These are phyloP conservation scores for Menidia beryllina DNA, from an alignment of 2,113 vertebrate genomes.

Conservation along the genomic window DNA sequence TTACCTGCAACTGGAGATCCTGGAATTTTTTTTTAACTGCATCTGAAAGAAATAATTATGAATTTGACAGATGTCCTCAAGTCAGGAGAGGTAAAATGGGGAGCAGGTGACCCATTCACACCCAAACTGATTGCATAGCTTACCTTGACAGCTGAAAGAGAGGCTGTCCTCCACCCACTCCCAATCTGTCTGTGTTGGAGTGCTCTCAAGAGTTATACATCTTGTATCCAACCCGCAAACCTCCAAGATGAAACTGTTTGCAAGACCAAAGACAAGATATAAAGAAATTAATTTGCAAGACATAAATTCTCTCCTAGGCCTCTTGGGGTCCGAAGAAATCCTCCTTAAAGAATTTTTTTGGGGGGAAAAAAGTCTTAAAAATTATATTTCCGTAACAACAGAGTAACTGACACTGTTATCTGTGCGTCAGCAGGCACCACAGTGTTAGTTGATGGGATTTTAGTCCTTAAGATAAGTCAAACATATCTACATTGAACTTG, in stretches of 20 bases:
- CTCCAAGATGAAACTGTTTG: conserved; percentile 27
- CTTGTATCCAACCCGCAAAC: conserved; percentile 43
- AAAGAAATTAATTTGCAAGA: conserved; percentile 11
- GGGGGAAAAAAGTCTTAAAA: too few relatives aligned
- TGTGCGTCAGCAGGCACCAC: too few relatives aligned
- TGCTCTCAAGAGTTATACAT: conserved; percentile 63
- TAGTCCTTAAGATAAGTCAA: background rate
- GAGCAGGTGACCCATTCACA: conserved; percentile 60
- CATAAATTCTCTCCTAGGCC: too few relatives aligned
- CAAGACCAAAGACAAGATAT: conserved; percentile 8
- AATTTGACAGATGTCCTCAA: conserved; percentile 70
- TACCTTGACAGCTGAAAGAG: conserved; percentile 72
- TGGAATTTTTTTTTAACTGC: conserved; percentile 65
- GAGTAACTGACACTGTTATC: too few relatives aligned
- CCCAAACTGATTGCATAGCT: conserved; percentile 65
- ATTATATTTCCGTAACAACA: background rate
- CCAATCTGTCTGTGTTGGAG: conserved; percentile 70
- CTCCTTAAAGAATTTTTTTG: too few relatives aligned
- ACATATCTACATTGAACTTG: too few relatives aligned
- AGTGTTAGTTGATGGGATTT: too few relatives aligned
- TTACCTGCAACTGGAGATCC: conserved; percentile 26
- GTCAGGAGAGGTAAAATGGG: conserved; percentile 52
- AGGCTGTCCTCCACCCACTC: conserved; percentile 61
- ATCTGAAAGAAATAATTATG: conserved; percentile 66
- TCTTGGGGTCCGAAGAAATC: too few relatives aligned